These are phyloP conservation scores for Acrobasis repandana DNA, from an alignment of 2,888 invertebrate species.

Conservation along the genomic window DNA sequence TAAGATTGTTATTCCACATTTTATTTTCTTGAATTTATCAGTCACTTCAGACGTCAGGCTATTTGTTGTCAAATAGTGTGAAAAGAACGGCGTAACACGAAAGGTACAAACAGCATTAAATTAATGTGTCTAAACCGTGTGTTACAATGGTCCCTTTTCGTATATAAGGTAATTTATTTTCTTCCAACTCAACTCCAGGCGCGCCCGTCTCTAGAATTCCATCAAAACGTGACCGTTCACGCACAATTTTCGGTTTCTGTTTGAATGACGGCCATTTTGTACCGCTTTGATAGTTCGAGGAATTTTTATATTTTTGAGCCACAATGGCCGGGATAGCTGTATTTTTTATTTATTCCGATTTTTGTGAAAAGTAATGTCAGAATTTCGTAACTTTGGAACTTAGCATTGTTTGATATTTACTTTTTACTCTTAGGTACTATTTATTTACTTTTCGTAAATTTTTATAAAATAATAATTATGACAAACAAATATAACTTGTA, in stretches of 20 bases:
- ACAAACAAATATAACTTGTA: too few relatives aligned
- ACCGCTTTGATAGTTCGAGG: background rate
- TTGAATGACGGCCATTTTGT: background rate
- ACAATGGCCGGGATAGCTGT: too few relatives aligned
- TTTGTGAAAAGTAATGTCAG: too few relatives aligned
- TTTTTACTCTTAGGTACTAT: too few relatives aligned
- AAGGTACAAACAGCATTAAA: constrained; percentile 4
- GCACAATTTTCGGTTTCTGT: constrained; percentile 6
- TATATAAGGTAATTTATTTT: constrained; percentile 21
- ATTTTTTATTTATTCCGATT: too few relatives aligned
- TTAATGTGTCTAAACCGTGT: constrained; percentile 22
- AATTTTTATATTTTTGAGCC: background rate
- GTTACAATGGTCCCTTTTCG: constrained; percentile 18
- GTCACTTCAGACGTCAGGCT: background rate
- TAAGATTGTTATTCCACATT: too few relatives aligned
- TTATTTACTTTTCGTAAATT: too few relatives aligned
- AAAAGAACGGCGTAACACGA: background rate
- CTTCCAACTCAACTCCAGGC: constrained; percentile 14
- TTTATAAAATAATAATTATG: too few relatives aligned
- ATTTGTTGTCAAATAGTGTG: background rate
- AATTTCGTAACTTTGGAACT: too few relatives aligned
- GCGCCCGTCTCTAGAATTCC: background rate
- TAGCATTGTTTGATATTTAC: too few relatives aligned
- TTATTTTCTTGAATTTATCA: too few relatives aligned
- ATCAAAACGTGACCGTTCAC: constrained; percentile 16